A percentile compares a stretch with the other conserved stretches of the same genome.
Evolutionary conservation across 64 coral and sea anemone species (phyloP).

Genomic region (Montipora cactus): DNA sequence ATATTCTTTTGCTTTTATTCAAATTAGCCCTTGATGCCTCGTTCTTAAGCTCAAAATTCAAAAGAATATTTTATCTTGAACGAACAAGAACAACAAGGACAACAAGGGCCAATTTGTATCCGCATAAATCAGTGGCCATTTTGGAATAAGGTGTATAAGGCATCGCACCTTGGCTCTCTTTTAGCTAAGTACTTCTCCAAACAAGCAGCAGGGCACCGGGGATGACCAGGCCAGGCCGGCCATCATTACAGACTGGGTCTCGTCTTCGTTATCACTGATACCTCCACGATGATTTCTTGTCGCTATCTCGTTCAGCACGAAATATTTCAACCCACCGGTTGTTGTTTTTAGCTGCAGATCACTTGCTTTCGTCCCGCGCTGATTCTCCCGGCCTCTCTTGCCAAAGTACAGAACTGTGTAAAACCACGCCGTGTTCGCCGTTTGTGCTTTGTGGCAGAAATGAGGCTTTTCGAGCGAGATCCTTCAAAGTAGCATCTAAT

Average conservation of each 20-base stretch:
- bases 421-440: conserved; percentile 40
- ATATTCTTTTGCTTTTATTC: no score
- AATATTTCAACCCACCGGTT: conserved; percentile 17
- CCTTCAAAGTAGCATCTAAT: conserved; percentile 7
- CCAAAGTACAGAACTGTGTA: conserved; percentile 43
- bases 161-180: conserved; percentile 27
- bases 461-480: background rate
- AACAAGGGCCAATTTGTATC: no score
- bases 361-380: conserved; percentile 37
- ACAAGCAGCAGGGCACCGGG: background rate
- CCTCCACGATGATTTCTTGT: conserved; percentile 58
- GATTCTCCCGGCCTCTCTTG: conserved; percentile 52
- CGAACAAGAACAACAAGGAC: no score
- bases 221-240: conserved; percentile 23
- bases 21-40: no score
- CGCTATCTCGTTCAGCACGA: conserved; percentile 4
- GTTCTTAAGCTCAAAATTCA: no score
- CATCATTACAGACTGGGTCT: conserved; percentile 28
- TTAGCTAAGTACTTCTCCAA: conserved; percentile 35
- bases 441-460: conserved; percentile 21
- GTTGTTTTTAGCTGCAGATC: background rate
- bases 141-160: background rate
- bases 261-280: conserved; percentile 47
- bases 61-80: no score
- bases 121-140: no score